Evolutionary conservation across 1,140 invertebrate genomes (phyloP).

Genomic region (Melitaea cinxia): DNA sequence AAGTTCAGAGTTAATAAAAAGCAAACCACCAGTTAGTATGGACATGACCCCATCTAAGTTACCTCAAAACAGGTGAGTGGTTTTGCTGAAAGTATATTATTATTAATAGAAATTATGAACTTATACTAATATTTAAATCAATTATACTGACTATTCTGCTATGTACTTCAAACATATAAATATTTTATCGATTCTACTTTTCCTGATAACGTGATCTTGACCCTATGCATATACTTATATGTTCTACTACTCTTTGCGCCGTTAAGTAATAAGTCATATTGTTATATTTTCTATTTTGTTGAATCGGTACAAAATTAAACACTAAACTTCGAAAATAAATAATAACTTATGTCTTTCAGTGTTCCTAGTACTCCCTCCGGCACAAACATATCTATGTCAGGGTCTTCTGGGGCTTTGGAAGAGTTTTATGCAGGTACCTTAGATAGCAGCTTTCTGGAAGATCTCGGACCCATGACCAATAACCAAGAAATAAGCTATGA

Average conservation of each 20-base stretch:
- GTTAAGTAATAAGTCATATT: too few species aligned
- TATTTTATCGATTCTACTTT: too few species aligned
- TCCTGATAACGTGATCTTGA: too few species aligned
- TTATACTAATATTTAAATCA: too few species aligned
- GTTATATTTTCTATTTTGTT: too few species aligned
- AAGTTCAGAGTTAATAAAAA: slow-evolving; percentile 59
- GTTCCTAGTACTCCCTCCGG: slow-evolving; percentile 51
- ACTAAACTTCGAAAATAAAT: too few species aligned
- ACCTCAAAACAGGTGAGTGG: slow-evolving; percentile 56
- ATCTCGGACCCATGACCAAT: slow-evolving; percentile 78
- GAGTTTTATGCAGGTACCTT: slow-evolving; percentile 92
- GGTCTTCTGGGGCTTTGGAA: slow-evolving; percentile 84
- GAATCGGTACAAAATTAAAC: too few species aligned
- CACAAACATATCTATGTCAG: slow-evolving; percentile 44
- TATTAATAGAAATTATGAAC: not conserved
- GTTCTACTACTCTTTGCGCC: too few species aligned
- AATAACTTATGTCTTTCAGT: slow-evolving; percentile 38
- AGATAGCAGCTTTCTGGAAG: slow-evolving; percentile 92
- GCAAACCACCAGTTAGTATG: slow-evolving; percentile 57
- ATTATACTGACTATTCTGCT: too few species aligned
- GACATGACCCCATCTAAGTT: slow-evolving; percentile 58
- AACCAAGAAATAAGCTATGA: slow-evolving; percentile 82
- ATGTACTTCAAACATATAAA: too few species aligned
- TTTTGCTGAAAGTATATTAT: not conserved
- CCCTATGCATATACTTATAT: too few species aligned